A percentile compares a stretch with the other conserved stretches of the same genome.
These are phyloP conservation scores for Chrysolina haemoptera DNA, from an alignment of 2,888 invertebrate species.

Conservation along the genomic window DNA sequence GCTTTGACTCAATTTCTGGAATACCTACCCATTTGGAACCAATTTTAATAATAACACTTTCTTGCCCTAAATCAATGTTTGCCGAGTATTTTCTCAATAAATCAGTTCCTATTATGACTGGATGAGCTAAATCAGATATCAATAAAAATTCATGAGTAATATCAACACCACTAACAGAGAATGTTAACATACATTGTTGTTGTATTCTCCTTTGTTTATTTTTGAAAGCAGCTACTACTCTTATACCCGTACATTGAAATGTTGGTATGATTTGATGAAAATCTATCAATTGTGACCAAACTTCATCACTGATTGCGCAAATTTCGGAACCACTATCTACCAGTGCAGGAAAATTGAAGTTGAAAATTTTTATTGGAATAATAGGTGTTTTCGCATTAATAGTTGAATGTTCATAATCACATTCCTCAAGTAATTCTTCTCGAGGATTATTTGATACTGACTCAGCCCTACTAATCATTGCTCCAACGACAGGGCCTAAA, in stretches of 20 bases:
- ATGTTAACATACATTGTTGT: slow-evolving; percentile 1
- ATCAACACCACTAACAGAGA: not conserved
- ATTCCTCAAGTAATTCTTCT: not conserved
- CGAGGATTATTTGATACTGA: not conserved
- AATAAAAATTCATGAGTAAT: too few species aligned
- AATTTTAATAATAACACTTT: too few species aligned
- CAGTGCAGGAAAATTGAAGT: slow-evolving; percentile 3
- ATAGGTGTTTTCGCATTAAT: not conserved
- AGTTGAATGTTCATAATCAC: not conserved
- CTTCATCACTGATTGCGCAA: slow-evolving; percentile 21
- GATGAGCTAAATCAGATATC: too few species aligned
- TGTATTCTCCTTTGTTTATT: slow-evolving; percentile 12
- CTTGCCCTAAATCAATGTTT: too few species aligned
- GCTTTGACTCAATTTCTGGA: not conserved
- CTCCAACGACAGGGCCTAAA: too few species aligned
- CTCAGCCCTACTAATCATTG: too few species aligned
- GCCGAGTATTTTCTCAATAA: too few species aligned
- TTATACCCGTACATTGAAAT: slow-evolving; percentile 28
- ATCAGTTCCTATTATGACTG: too few species aligned
- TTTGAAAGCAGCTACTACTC: slow-evolving; percentile 27
- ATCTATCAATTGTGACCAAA: slow-evolving; percentile 16
- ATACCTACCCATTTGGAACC: not conserved
- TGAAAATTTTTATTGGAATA: too few species aligned
- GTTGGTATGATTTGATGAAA: slow-evolving; percentile 20
- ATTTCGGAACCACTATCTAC: slow-evolving; percentile 24